Base-by-base conservation (phyloP, 2,797 vertebrate species). In the Aeoliscus strigatus region DNA sequence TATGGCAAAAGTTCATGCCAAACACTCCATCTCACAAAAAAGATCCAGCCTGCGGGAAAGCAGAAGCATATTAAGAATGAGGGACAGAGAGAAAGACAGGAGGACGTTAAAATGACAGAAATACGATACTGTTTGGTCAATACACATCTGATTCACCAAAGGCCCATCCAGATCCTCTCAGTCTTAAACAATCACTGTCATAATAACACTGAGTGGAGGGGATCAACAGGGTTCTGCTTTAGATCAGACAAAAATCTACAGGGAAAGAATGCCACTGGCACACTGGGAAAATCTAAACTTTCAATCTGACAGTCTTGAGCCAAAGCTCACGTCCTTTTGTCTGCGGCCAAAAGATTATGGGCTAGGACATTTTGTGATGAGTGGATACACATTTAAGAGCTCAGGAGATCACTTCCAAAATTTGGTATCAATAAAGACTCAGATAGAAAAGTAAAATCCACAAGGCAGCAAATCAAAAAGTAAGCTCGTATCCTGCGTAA, bases 1-100 rank as follows among this genome's bases (percentile, higher is more conserved):
- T 79, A 83, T 79, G 82, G 82, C 73, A 78, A 86, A 84, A 76
- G 85, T 84, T 87, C 75, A 85, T 83, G 76, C 83, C 82, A 85
- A 85, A 85, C 60, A 73, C 74, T 79, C 60, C 35, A 70, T 77
- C 81, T 80, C 48, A 71, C 59, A 75, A 64, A 81, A 74, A 53
- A 61, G 32, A 71, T 54, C 56, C 61, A 50, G 61, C 60, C 60
- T 67, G 52, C 32, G 40, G 72, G 53, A 80, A 75, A 73, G 76
- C 28, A 50, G 45, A 71, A 62, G 52, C 66, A 55, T 78, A 76
- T 69, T 64, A 34, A 43, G 72, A 49, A 38, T 51, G 46, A 47
- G 66, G 46, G 59, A 61, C 67, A 27, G 59, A 75, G 47, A 52
- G 50, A 67, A 66, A 54, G 42, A 73, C 50, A 54, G 63, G 41